Base-by-base conservation (phyloP, 2,888 invertebrate genomes). In the Strigamia transsilvanica region DNA sequence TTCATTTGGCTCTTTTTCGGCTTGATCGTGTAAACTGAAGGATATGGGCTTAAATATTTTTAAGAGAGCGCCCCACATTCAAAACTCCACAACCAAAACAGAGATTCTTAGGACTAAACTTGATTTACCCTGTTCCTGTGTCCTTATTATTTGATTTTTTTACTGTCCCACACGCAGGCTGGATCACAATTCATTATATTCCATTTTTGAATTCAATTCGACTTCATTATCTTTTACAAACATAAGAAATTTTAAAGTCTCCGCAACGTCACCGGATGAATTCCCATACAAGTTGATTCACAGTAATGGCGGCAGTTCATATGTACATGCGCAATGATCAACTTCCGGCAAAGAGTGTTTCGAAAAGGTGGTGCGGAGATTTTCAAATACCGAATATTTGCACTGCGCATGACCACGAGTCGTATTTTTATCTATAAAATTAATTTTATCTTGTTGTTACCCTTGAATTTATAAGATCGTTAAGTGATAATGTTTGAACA, bases 11-110 rank as follows among this genome's bases (percentile, higher is more conserved):
- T 81, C 61, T 81, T 21, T 56, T 46, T 56, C 81, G 18, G 32
- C 34, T 27, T 21, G 15, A 61, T 81, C 66, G 32, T 51, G 42
- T 13, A 32, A 51, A 34, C 56, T 23, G 23, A 81, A 61, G 46
- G 56, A 23, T 56, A 56, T 27, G 23, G 81, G 81, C 61, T 80
- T 80, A 42, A 80, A 42, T 42, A 80, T 80, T 80, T 80, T 80
- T 42, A 80, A 46, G 27, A 80, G 41, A 42, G 80, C 80, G 80
- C 80, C 80, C 80, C 80, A 80, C 80, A 80, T 80, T 27, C 46
- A 80, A 80, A 61, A 21, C 61, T 61, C 21, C 61, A 61, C 41
- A 23, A 61, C 61, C 61, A 61, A 61, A 61, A 61, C 12, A 61
- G 21, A 61, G 61, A 61, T 61, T 61, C 61, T 61, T 23, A 61